Evolutionary conservation across 2,113 vertebrate species (phyloP).

Genomic region (Bambusicola thoracicus): DNA sequence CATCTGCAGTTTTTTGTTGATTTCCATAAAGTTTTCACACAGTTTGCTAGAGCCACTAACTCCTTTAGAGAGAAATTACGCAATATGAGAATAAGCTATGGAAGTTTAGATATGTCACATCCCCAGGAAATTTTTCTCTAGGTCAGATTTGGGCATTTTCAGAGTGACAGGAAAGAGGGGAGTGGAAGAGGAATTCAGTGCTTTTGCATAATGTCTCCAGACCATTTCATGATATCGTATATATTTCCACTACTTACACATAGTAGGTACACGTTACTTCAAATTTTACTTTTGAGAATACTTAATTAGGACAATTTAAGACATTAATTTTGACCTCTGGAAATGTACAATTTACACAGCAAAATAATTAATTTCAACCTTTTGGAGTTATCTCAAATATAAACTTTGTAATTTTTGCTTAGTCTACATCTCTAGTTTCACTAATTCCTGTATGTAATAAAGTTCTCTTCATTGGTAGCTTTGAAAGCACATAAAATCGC

Average conservation of each 20-base stretch:
- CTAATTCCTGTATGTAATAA: background rate
- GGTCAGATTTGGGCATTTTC: background rate
- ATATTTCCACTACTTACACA: background rate
- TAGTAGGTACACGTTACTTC: background rate
- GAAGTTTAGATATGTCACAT: background rate
- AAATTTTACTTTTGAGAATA: background rate
- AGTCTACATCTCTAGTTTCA: background rate
- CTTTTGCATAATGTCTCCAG: background rate
- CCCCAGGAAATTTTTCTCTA: background rate
- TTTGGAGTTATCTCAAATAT: background rate
- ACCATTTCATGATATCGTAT: background rate
- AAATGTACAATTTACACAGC: background rate
- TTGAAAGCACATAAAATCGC: background rate
- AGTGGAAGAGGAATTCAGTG: background rate
- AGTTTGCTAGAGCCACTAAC: background rate
- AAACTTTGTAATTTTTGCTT: background rate
- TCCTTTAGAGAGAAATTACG: background rate
- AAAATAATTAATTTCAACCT: background rate
- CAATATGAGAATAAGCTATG: background rate
- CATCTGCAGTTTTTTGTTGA: background rate
- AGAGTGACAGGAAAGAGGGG: background rate
- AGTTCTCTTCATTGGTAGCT: background rate
- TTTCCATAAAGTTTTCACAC: background rate
- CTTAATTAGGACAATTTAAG: background rate
- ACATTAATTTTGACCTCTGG: background rate